These are phyloP conservation scores for Pelecanoides urinatrix DNA, from an alignment of 2,113 vertebrate species.

Conservation along the genomic window DNA sequence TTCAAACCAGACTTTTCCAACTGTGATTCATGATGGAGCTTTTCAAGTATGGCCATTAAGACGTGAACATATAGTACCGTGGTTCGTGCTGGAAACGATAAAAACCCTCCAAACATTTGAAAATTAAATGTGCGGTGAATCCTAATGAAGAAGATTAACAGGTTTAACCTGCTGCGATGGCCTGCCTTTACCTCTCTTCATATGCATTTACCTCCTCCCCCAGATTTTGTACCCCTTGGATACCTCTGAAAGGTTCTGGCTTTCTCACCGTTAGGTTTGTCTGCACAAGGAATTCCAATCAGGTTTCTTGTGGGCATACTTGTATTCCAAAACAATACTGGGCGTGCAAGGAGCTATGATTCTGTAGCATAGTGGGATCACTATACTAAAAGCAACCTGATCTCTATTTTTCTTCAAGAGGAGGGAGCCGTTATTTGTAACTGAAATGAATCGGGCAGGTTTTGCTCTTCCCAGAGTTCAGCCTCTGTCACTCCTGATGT, in stretches of 20 bases:
- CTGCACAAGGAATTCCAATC: not conserved
- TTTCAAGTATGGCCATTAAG: not conserved
- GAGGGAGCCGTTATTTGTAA: not conserved
- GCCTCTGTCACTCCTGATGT: not conserved
- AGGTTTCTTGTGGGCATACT: not conserved
- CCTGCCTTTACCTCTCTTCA: not conserved
- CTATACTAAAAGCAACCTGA: not conserved
- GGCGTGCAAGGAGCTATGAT: not conserved
- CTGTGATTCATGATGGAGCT: not conserved
- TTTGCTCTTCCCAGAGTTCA: not conserved
- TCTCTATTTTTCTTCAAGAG: not conserved
- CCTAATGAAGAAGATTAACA: conserved; percentile 39
- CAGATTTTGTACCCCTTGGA: not conserved
- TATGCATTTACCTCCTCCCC: not conserved
- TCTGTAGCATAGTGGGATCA: not conserved
- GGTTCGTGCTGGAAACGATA: not conserved
- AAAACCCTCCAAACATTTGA: not conserved
- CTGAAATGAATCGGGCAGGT: not conserved
- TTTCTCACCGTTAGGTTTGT: not conserved
- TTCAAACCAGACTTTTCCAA: not conserved
- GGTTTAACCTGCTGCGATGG: conserved; percentile 34
- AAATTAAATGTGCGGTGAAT: conserved; percentile 20
- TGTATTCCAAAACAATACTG: not conserved
- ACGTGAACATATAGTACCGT: not conserved
- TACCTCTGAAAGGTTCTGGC: not conserved